Evolutionary conservation across 1,140 invertebrate species (phyloP).

Genomic region (Cydia pomonella): DNA sequence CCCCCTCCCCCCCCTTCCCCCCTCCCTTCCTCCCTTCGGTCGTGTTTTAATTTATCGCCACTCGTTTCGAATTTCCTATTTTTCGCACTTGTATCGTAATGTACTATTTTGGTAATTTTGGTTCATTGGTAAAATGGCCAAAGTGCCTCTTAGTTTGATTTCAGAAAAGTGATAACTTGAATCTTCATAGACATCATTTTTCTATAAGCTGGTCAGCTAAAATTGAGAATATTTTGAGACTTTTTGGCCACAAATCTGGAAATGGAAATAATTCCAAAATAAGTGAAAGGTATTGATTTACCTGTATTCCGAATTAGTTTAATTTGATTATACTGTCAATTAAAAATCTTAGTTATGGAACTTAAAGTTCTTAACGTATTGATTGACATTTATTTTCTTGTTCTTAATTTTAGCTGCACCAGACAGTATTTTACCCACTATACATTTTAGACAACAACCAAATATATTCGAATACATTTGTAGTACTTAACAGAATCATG

Average conservation of each 20-base stretch:
- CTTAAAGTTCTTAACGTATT: no score
- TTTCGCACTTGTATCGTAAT: no score
- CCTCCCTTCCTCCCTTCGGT: no score
- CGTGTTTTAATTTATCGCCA: no score
- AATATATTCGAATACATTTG: background rate
- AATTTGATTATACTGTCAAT: no score
- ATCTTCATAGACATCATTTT: background rate
- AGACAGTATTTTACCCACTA: background rate
- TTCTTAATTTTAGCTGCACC: background rate
- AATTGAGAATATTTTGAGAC: background rate
- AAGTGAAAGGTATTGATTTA: no score
- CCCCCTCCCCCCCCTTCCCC: no score
- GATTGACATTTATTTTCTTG: background rate
- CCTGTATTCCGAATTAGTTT: no score
- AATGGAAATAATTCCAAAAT: no score
- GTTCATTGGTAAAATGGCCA: background rate
- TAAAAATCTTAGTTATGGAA: no score
- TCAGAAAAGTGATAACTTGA: background rate
- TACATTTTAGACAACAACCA: background rate
- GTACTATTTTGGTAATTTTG: background rate
- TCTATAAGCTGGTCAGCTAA: background rate
- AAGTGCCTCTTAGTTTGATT: background rate
- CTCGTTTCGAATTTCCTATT: no score
- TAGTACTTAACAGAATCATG: background rate
- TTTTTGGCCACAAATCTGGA: no score